Evolutionary conservation across 1,140 invertebrate genomes (phyloP).

Genomic region (Conopomorpha cramerella): DNA sequence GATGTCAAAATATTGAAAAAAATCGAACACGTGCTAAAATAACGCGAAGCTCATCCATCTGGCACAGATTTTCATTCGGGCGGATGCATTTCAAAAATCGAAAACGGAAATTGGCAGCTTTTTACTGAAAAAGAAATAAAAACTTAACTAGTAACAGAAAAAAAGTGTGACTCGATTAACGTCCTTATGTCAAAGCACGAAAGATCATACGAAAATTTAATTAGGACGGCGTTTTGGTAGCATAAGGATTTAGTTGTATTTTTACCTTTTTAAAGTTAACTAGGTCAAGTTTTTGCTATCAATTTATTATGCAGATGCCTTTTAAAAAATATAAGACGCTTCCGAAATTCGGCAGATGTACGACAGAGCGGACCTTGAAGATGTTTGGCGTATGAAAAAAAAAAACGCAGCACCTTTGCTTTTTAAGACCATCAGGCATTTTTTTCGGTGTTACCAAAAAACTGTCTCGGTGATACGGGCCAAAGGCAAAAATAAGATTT

Average conservation of each 20-base stretch:
- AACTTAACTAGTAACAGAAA: neutral
- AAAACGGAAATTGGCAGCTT: slow-evolving; percentile 56
- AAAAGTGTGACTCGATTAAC: too few relatives aligned
- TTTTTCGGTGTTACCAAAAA: slow-evolving; percentile 18
- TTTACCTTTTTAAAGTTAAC: slow-evolving; percentile 27
- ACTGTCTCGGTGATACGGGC: slow-evolving; percentile 11
- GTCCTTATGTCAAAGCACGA: slow-evolving; percentile 3
- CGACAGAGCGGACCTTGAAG: slow-evolving; percentile 35
- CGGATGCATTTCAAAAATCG: slow-evolving; percentile 38
- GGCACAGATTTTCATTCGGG: slow-evolving; percentile 45
- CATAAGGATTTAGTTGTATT: neutral
- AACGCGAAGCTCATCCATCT: slow-evolving; percentile 39
- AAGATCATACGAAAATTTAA: neutral
- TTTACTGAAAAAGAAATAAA: slow-evolving; percentile 15
- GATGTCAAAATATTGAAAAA: slow-evolving; percentile 19
- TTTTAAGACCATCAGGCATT: slow-evolving; percentile 19
- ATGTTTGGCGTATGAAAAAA: slow-evolving; percentile 32
- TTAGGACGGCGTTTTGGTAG: neutral
- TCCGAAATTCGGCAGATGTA: slow-evolving; percentile 42
- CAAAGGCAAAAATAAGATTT: slow-evolving; percentile 10
- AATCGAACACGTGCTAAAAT: slow-evolving; percentile 6
- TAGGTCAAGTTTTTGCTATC: slow-evolving; percentile 55
- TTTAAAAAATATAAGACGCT: slow-evolving; percentile 35
- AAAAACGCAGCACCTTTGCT: slow-evolving; percentile 36
- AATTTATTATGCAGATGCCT: slow-evolving; percentile 54